Conservation (phyloP, 53 echinoderm and acorn worm species). For the Zoroaster sp. region DNA sequence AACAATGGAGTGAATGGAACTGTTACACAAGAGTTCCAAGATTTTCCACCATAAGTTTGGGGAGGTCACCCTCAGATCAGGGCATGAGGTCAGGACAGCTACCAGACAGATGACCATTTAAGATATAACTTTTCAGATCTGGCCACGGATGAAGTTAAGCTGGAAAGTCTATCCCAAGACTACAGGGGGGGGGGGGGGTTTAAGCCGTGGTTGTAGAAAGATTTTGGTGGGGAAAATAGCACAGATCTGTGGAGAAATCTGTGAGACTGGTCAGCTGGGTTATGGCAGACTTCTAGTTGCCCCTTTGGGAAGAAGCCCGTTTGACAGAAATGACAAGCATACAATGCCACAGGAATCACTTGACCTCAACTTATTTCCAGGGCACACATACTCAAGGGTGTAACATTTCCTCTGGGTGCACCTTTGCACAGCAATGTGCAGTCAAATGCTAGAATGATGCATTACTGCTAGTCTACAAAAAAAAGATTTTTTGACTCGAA, state of each 20-base stretch:
- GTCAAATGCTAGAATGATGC: neutral
- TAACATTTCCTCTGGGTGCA: neutral
- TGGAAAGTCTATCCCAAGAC: neutral
- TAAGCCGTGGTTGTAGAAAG: neutral
- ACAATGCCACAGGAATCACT: neutral
- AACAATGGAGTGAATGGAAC: constrained; percentile 1
- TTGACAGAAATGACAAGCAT: neutral
- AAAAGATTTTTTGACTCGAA: no score
- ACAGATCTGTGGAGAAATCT: neutral
- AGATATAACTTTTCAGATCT: neutral
- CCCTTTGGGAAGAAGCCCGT: constrained; percentile 16
- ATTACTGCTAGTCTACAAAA: no score
- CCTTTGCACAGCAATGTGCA: neutral
- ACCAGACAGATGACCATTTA: neutral
- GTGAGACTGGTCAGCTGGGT: neutral
- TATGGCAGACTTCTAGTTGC: neutral
- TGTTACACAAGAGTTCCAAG: constrained; percentile 25
- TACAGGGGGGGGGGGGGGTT: neutral
- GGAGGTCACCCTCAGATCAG: neutral
- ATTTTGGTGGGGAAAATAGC: neutral
- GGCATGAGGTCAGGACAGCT: neutral
- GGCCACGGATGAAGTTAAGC: neutral
- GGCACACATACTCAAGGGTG: neutral
- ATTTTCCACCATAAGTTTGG: neutral
- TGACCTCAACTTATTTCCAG: constrained; percentile 15